Evolutionary conservation across 2,113 vertebrate genomes (phyloP), one percentile per base, ranked within the genome.

Genomic region (Odobenus rosmarus): DNA sequence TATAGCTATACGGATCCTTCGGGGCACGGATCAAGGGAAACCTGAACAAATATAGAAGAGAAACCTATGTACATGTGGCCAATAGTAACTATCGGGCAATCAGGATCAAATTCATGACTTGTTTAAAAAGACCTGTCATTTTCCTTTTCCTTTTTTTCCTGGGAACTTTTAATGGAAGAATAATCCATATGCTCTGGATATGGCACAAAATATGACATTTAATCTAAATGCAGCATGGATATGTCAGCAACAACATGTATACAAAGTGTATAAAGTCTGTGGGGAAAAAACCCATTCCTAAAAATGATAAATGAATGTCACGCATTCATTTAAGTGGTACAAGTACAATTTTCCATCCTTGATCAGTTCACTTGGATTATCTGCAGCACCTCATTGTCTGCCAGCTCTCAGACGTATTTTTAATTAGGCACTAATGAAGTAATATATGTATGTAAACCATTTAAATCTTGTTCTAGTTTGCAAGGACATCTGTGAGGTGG

Each of bases 401-500:
- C 96, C 97, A 98, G 96, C 96, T 98, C 97, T 97, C 96, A 97
- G 96, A 94, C 18, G 5, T 97, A 96, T 93, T 97, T 98, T 97
- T 98, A 98, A 97, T 98, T 98, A 97, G 96, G 95, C 94, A 80
- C 93, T 98, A 97, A 98, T 98, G 96, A 96, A 95, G 92, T 98
- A 97, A 97, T 97, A 97, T 98, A 98, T 96, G 96, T 97, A 94
- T 72, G 84, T 97, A 98, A 98, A 97, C 96, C 89, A 90, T 97
- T 98, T 96, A 97, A 97, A 90, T 92, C 87, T 55, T 94, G 96
- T 97, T 96, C 96, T 93, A 84, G 93, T 97, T 96, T 96, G 96
- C 97, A 97, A 98, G 98, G 97, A 98, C 98, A 97, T 97, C 97
- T 98, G 97, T 88, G 98, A 97, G 95, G 89, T 97, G 62, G 93